Evolutionary conservation across 1,140 invertebrate species (phyloP).

Genomic region (Bombus waltoni): DNA sequence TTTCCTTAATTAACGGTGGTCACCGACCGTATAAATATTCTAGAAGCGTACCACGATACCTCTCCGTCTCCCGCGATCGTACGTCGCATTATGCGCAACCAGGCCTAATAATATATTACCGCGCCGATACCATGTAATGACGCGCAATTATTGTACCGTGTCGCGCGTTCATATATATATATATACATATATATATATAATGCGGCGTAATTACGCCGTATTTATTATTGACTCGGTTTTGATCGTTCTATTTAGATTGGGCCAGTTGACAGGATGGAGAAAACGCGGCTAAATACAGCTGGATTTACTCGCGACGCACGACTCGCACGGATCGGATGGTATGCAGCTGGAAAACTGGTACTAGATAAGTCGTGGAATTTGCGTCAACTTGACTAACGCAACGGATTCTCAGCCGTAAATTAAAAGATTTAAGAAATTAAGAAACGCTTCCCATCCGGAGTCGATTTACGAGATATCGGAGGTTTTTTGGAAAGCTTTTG

Average conservation of each 20-base stretch:
- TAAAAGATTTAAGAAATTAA: no score
- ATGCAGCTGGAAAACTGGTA: no score
- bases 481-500: background rate
- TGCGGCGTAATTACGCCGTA: slow-evolving; percentile 23
- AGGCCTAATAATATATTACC: slow-evolving; percentile 32
- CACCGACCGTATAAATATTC: slow-evolving; percentile 39
- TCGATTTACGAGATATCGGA: no score
- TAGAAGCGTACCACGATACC: slow-evolving; percentile 18
- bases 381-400: background rate
- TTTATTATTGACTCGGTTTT: slow-evolving; percentile 32
- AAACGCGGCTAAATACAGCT: no score
- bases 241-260: slow-evolving; percentile 48
- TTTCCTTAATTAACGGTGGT: slow-evolving; percentile 37
- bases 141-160: slow-evolving; percentile 42
- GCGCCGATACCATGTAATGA: slow-evolving; percentile 31
- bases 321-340: background rate
- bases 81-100: slow-evolving; percentile 11
- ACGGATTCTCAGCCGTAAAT: background rate
- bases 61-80: background rate
- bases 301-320: no score
- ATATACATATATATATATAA: slow-evolving; percentile 7
- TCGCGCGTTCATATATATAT: background rate
- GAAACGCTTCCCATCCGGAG: no score
- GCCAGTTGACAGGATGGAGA: background rate
- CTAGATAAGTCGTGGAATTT: background rate